Conservation (phyloP, 2,888 invertebrate genomes). For the Hirtodrosophila histrioides region DNA sequence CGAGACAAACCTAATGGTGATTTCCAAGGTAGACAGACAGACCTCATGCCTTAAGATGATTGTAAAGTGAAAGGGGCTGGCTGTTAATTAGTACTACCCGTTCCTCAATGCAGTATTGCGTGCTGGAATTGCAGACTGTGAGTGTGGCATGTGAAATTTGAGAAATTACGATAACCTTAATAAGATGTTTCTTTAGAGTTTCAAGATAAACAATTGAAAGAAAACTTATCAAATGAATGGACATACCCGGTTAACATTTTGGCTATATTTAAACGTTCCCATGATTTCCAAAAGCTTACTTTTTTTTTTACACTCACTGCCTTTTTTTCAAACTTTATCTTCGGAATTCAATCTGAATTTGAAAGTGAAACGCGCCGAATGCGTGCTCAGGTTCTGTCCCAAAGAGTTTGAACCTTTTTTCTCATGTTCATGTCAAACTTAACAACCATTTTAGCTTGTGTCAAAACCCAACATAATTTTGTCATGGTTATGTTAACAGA, state of each 20-base stretch:
- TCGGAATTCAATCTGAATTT: no score
- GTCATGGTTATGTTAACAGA: not conserved
- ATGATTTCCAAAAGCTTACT: no score
- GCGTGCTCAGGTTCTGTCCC: no score
- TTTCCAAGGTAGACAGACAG: conserved; percentile 35
- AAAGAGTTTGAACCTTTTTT: not conserved
- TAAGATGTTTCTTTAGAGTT: no score
- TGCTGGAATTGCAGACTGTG: not conserved
- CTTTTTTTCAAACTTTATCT: no score
- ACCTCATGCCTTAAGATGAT: not conserved
- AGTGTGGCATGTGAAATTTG: conserved; percentile 3
- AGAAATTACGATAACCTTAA: not conserved
- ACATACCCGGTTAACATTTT: no score
- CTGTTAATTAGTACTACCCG: not conserved
- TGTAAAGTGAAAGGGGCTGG: conserved; percentile 41
- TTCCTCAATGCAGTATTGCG: not conserved
- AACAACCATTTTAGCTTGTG: not conserved
- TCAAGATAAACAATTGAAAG: no score
- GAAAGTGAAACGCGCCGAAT: no score
- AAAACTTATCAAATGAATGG: no score
- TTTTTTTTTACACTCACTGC: no score
- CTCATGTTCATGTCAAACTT: conserved; percentile 2
- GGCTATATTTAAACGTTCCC: no score
- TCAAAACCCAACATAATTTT: no score
- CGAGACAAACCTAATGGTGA: conserved; percentile 8